These are phyloP conservation scores for Phoeniculus purpureus DNA, from an alignment of 2,797 vertebrate genomes.

Conservation along the genomic window DNA sequence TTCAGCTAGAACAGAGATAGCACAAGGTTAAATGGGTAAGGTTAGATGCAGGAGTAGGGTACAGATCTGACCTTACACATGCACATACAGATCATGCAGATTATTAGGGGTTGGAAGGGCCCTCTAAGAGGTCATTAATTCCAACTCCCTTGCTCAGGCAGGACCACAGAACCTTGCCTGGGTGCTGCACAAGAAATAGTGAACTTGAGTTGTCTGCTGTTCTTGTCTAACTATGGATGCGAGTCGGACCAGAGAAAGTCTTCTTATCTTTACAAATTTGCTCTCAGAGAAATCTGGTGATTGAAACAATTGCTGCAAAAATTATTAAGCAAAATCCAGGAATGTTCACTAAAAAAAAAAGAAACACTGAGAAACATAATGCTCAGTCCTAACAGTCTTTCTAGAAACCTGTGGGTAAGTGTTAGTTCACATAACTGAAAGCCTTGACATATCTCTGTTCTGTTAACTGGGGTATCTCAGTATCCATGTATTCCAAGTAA, in stretches of 20 bases:
- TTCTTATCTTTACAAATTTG: neutral
- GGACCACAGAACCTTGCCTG: neutral
- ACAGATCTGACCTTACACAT: neutral
- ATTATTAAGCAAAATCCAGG: neutral
- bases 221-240: neutral
- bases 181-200: neutral
- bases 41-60: neutral
- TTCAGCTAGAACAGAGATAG: neutral
- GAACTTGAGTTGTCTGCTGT: neutral
- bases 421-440: neutral
- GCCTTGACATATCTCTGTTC: neutral
- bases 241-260: neutral
- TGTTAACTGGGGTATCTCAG: neutral
- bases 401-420: neutral
- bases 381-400: neutral
- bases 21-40: neutral
- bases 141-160: no score
- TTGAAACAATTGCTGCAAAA: neutral
- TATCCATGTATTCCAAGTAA: neutral
- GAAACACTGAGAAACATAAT: neutral
- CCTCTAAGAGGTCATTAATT: no score
- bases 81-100: no score
- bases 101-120: no score
- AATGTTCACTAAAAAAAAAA: neutral
- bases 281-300: neutral